A percentile compares a stretch with the other conserved stretches of the same genome.
Conservation (phyloP, 1,140 invertebrate species). For the Pseudoatta argentina region DNA sequence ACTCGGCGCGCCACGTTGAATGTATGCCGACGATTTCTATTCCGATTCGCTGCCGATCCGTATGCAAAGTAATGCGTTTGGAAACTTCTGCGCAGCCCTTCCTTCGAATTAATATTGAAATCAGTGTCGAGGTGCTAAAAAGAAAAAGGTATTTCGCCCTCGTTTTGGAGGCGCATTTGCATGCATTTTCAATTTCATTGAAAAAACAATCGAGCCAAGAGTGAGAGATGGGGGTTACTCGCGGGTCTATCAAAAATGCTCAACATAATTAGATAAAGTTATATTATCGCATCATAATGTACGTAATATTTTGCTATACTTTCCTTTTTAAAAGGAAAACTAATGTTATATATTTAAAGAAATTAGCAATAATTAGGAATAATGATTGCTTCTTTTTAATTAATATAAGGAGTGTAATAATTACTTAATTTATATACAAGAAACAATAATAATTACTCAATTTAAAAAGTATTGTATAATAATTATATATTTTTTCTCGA, state of each 20-base stretch:
- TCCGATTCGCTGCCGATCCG: slow-evolving; percentile 60
- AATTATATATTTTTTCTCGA: slow-evolving; percentile 3
- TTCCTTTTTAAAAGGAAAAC: background rate
- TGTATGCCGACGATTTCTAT: slow-evolving; percentile 52
- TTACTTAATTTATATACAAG: background rate
- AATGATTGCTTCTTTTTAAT: background rate
- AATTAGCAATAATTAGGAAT: background rate
- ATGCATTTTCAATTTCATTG: slow-evolving; percentile 62
- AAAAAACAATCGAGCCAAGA: slow-evolving; percentile 25
- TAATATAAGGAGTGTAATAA: background rate
- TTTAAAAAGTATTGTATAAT: background rate
- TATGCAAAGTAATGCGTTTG: slow-evolving; percentile 67
- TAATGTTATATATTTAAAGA: background rate
- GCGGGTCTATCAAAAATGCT: background rate
- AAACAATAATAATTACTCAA: slow-evolving; percentile 2
- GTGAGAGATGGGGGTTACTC: background rate
- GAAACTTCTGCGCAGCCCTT: slow-evolving; percentile 33
- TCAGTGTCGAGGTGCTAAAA: slow-evolving; percentile 37
- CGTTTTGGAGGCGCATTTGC: slow-evolving; percentile 49
- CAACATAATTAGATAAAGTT: background rate
- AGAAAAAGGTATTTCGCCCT: slow-evolving; percentile 19
- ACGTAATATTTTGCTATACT: background rate
- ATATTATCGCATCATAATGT: background rate
- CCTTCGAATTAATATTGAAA: slow-evolving; percentile 66
- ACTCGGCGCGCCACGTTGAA: slow-evolving; percentile 12